Evolutionary conservation across 2,113 vertebrate species (phyloP).

Genomic region (Amphiprion ocellaris): DNA sequence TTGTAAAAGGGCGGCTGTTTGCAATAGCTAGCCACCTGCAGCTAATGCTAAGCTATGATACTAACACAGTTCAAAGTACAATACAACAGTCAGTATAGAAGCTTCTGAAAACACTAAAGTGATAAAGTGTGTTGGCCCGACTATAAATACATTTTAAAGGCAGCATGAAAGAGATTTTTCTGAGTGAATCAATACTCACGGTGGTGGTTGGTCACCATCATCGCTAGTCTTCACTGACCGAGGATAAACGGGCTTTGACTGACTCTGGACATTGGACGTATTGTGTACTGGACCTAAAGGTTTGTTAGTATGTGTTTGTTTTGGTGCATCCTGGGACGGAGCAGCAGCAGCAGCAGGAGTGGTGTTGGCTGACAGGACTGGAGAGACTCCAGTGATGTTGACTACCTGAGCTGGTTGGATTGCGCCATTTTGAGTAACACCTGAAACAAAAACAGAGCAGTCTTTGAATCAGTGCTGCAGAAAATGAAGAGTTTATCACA

Average conservation of each 20-base stretch:
- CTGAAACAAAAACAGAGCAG: conserved; percentile 39
- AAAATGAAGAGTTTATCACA: background rate
- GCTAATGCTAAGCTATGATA: too few relatives aligned
- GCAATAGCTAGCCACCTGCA: too few relatives aligned
- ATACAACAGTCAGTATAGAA: too few relatives aligned
- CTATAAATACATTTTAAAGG: too few relatives aligned
- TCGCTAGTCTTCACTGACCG: conserved; percentile 12
- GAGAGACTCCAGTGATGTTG: conserved; percentile 53
- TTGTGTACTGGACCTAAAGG: conserved; percentile 47
- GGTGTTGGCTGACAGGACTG: conserved; percentile 57
- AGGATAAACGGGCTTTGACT: background rate
- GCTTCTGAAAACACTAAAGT: too few relatives aligned
- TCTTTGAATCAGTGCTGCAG: background rate
- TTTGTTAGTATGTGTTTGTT: background rate
- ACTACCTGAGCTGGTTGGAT: conserved; percentile 40
- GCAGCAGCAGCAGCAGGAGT: background rate
- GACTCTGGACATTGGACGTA: conserved; percentile 14
- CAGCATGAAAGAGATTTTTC: too few relatives aligned
- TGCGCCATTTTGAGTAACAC: background rate
- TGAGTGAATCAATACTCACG: conserved; percentile 49
- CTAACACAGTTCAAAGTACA: too few relatives aligned
- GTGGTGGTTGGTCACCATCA: background rate
- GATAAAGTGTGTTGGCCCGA: too few relatives aligned
- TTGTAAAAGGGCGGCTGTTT: too few relatives aligned
- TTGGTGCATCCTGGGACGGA: conserved; percentile 15